Evolutionary conservation across 2,113 vertebrate genomes (phyloP), one percentile per base, ranked within the genome.

Genomic region (Anser cygnoides): DNA sequence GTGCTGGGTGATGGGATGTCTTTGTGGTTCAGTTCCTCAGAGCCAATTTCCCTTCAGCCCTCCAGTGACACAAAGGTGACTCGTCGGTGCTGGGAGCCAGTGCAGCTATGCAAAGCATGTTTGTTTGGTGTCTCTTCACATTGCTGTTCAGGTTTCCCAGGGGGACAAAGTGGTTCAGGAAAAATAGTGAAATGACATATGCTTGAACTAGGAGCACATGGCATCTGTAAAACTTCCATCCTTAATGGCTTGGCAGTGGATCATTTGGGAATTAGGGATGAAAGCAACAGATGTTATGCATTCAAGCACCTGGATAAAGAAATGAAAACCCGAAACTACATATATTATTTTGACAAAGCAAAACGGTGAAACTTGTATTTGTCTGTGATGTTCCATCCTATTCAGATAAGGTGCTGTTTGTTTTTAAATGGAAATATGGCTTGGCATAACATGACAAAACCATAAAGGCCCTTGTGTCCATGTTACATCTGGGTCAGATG

Each of bases 341-440:
- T 79, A 25, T 41, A 87, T 91, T 86, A 87, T 87, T 91, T 74
- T 77, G 63, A 79, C 68, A 92, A 92, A 91, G 88, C 74, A 44
- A 91, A 90, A 91, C 0, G 4, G 52, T 73, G 83, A 96, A 95
- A 81, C 81, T 81, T 92, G 43, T 55, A 58, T 81, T 93, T 85
- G 67, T 89, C 91, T 94, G 63, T 93, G 78, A 93, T 94, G 90
- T 92, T 25, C 81, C 54, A 91, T 76, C 90, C 82, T 62, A 74
- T 79, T 93, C 89, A 91, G 92, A 91, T 96, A 96, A 96, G 81
- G 81, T 79, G 63, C 50, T 76, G 77, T 95, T 96, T 97, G 91
- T 94, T 97, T 96, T 96, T 85, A 93, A 95, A 93, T 97, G 89
- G 96, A 96, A 97, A 95, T 93, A 94, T 39, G 63, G 68, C 66